Evolutionary conservation across 2,888 invertebrate species (phyloP).

Genomic region (Rosalia funebris): DNA sequence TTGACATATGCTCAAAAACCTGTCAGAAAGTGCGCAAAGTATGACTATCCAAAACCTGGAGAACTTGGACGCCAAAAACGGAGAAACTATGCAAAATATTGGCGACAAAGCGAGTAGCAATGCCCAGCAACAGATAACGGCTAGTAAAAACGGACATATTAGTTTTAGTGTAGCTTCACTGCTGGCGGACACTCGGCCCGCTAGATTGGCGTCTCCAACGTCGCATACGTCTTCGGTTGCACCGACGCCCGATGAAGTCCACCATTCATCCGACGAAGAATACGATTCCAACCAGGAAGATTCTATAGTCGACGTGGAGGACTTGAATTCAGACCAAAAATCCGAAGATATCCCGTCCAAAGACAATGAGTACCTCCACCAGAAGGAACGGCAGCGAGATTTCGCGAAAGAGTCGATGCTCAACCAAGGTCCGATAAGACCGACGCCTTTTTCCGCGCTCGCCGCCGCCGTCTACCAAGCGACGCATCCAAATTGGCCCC

Average conservation of each 20-base stretch:
- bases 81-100: slow-evolving; percentile 59
- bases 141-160: slow-evolving; percentile 72
- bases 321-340: slow-evolving; percentile 71
- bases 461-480: slow-evolving; percentile 74
- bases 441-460: slow-evolving; percentile 80
- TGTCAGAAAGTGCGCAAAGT: slow-evolving; percentile 69
- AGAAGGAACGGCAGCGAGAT: slow-evolving; percentile 49
- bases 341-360: slow-evolving; percentile 48
- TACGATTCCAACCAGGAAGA: slow-evolving; percentile 78
- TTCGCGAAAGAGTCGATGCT: slow-evolving; percentile 56
- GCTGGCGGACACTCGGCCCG: slow-evolving; percentile 81
- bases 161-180: slow-evolving; percentile 91
- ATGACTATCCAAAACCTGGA: slow-evolving; percentile 74
- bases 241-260: slow-evolving; percentile 57
- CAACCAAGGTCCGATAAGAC: slow-evolving; percentile 74
- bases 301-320: slow-evolving; percentile 83
- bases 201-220: slow-evolving; percentile 66
- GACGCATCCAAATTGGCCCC: slow-evolving; percentile 67
- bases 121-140: slow-evolving; percentile 51
- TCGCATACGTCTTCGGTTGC: slow-evolving; percentile 66
- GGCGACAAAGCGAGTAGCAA: slow-evolving; percentile 60
- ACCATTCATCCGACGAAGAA: slow-evolving; percentile 70
- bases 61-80: slow-evolving; percentile 57
- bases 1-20: slow-evolving; percentile 70
- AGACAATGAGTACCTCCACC: slow-evolving; percentile 58